These are phyloP conservation scores for Catostylus mosaicus DNA, from an alignment of 30 jellyfish, hydroid and myxozoan genomes.

Conservation along the genomic window DNA sequence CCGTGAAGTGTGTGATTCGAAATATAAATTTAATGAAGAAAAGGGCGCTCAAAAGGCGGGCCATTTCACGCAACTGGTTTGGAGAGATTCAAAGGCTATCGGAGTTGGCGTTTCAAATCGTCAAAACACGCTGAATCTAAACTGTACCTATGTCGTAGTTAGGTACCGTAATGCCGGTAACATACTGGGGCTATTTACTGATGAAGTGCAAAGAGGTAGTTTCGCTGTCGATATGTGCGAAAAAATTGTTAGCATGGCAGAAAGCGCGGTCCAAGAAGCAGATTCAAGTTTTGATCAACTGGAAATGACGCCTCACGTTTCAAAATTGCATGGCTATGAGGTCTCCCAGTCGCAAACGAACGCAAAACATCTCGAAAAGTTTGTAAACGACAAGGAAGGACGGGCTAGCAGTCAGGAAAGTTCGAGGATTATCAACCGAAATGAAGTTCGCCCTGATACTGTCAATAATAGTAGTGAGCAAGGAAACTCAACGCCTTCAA, in stretches of 20 bases:
- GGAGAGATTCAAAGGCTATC: slow-evolving; percentile 70
- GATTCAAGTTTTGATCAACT: slow-evolving; percentile 39
- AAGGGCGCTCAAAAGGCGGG: slow-evolving; percentile 77
- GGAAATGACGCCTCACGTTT: background rate
- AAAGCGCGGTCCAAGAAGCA: slow-evolving; percentile 61
- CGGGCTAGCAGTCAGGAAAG: no score
- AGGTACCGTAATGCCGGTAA: slow-evolving; percentile 82
- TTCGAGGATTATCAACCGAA: no score
- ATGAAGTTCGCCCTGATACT: no score
- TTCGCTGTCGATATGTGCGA: slow-evolving; percentile 55
- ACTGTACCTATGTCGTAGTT: slow-evolving; percentile 84
- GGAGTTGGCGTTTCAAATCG: slow-evolving; percentile 83
- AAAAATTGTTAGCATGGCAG: slow-evolving; percentile 51
- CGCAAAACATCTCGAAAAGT: no score
- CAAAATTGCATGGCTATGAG: slow-evolving; percentile 3
- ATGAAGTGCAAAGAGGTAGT: slow-evolving; percentile 82
- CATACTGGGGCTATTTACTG: slow-evolving; percentile 69
- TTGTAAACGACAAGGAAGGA: no score
- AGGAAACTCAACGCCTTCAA: background rate
- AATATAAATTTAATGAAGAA: slow-evolving; percentile 56
- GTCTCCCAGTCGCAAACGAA: background rate
- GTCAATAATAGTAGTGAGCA: no score
- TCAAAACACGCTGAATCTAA: slow-evolving; percentile 28
- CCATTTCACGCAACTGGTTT: slow-evolving; percentile 81
- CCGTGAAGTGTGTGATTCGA: slow-evolving; percentile 72